A percentile compares a stretch with the other conserved stretches of the same genome.
Evolutionary conservation across 2,888 invertebrate species (phyloP).

Genomic region (Pristionchus arcanus): DNA sequence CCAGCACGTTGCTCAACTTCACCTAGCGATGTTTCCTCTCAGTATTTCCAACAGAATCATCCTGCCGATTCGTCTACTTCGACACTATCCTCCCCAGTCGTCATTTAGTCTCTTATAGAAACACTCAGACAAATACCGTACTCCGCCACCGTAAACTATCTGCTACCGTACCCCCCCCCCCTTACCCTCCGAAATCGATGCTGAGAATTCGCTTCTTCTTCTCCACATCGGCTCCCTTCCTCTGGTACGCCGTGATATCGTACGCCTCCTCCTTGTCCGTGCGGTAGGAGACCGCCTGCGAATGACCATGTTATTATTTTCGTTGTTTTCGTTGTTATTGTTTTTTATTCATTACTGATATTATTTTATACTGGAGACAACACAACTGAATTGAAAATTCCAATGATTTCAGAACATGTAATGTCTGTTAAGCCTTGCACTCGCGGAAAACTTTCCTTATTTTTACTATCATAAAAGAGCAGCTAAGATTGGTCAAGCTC

Average conservation of each 20-base stretch:
- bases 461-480: not conserved
- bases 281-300: slow-evolving; percentile 70
- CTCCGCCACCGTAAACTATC: not conserved
- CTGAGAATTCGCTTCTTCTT: slow-evolving; percentile 88
- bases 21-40: not conserved
- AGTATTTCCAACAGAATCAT: too few species aligned
- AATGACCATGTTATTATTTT: not conserved
- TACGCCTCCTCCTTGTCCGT: slow-evolving; percentile 88
- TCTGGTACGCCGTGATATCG: slow-evolving; percentile 87
- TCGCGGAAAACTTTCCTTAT: not conserved
- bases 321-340: not conserved
- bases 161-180: not conserved
- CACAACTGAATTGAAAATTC: not conserved
- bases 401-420: not conserved
- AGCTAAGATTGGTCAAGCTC: too few species aligned
- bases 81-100: not conserved
- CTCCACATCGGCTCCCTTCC: slow-evolving; percentile 86
- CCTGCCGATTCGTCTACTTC: not conserved
- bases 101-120: too few species aligned
- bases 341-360: not conserved
- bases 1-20: not conserved
- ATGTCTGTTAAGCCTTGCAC: not conserved
- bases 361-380: not conserved
- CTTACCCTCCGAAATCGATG: slow-evolving; percentile 63
- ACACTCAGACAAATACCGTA: too few species aligned